Evolutionary conservation across 2,797 vertebrate species (phyloP).

Genomic region (Rhadinocentrus ornatus): DNA sequence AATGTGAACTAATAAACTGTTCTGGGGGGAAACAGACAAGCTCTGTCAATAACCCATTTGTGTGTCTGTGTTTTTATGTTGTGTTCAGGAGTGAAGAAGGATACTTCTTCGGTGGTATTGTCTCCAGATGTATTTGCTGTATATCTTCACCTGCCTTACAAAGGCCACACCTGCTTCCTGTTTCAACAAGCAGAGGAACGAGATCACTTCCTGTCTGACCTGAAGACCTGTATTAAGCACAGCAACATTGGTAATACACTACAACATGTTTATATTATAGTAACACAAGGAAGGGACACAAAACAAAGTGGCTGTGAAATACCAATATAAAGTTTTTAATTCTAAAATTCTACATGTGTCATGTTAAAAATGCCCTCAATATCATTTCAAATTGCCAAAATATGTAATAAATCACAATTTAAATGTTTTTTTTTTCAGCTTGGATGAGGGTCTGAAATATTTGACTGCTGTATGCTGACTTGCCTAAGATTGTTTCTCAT

Average conservation of each 20-base stretch:
- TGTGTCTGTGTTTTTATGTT: constrained; percentile 6
- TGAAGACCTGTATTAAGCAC: constrained; percentile 88
- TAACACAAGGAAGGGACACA: neutral
- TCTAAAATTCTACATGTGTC: no score
- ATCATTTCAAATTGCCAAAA: neutral
- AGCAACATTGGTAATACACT: constrained; percentile 83
- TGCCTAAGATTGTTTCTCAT: constrained; percentile 13
- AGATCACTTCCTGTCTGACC: constrained; percentile 79
- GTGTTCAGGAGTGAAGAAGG: constrained; percentile 82
- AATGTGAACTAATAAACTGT: no score
- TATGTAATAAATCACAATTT: neutral
- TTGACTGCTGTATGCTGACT: neutral
- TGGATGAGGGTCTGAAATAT: neutral
- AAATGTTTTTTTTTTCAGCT: neutral
- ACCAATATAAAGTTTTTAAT: no score
- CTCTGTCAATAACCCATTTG: constrained; percentile 3
- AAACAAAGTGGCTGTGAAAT: neutral
- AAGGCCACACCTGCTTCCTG: constrained; percentile 86
- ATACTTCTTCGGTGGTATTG: constrained; percentile 67
- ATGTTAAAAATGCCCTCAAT: neutral
- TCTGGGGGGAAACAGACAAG: no score
- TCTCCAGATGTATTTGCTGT: constrained; percentile 84
- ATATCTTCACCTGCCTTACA: constrained; percentile 88
- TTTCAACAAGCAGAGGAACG: constrained; percentile 80
- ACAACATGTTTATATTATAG: neutral